Conservation (phyloP, 2,888 invertebrate genomes). For the Pantelozetes paolii region DNA sequence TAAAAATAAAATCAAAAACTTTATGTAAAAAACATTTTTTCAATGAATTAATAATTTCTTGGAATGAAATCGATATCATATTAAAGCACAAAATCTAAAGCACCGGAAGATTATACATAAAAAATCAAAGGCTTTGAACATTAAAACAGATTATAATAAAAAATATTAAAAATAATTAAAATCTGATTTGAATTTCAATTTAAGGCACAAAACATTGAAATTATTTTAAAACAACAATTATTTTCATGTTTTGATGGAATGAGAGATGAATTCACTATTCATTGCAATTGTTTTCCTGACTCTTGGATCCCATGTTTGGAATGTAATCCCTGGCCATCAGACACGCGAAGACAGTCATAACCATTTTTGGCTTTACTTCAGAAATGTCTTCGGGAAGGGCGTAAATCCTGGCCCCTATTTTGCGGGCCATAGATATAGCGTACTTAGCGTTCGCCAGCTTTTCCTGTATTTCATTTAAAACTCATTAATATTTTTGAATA, state of each 20-base stretch:
- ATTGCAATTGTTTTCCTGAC: slow-evolving; percentile 24
- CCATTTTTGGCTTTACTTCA: slow-evolving; percentile 96
- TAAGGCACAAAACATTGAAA: slow-evolving; percentile 21
- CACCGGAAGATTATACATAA: neutral
- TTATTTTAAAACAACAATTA: neutral
- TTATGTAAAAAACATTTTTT: neutral
- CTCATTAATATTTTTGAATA: slow-evolving; percentile 45
- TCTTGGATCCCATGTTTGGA: slow-evolving; percentile 59
- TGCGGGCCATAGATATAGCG: slow-evolving; percentile 95
- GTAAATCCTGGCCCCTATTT: slow-evolving; percentile 94
- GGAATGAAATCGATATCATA: neutral
- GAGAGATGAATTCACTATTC: neutral
- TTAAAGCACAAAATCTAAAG: slow-evolving; percentile 1
- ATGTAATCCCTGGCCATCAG: slow-evolving; percentile 96
- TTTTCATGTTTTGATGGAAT: slow-evolving; percentile 7
- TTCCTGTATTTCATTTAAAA: slow-evolving; percentile 61
- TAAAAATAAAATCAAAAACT: neutral
- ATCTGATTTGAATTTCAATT: neutral
- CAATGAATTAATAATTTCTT: neutral
- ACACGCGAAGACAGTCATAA: slow-evolving; percentile 99
- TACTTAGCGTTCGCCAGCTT: slow-evolving; percentile 97
- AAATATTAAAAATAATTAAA: neutral
- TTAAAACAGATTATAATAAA: neutral
- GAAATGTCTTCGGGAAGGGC: slow-evolving; percentile 98
- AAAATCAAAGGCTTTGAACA: neutral